Evolutionary conservation across 2,113 vertebrate genomes (phyloP), one percentile per base, ranked within the genome.

Genomic region (Argyrosomus japonicus): DNA sequence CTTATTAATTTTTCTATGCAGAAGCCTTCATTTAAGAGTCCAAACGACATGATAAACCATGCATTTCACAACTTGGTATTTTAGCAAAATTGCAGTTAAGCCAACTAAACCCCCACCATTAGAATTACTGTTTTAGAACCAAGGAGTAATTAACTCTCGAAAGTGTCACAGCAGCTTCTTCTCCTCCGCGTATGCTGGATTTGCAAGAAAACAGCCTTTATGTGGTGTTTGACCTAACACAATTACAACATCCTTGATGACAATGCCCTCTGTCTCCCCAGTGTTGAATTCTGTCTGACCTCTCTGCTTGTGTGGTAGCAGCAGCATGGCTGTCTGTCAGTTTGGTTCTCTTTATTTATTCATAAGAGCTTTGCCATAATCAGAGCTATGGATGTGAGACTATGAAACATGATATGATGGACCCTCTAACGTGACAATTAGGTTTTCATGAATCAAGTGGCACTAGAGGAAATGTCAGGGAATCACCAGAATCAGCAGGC

Each of bases 111-210:
- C 60, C 47, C 36, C 51, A 14, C 47, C 18, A 62, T 68, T 79
- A 77, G 6, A 79, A 54, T 51, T 17, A 25, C 74, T 54, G 58
- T 81, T 72, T 83, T 43, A 80, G 50, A 84, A 70, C 47, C n/a
- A 29, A 23, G 25, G 68, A 86, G 76, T 87, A 88, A 88, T 93
- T 92, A 79, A 68, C 68, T 85, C 72, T 87, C 68, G 50, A n/a
- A 87, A 75, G 70, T 87, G 83, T 79, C 84, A 87, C 50, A 73
- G 32, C 23, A 32, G 68, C 68, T 70, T 84, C 70, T 67, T 53
- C 25, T 71, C n/a, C 43, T 43, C 11, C 10, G 17, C 36, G 29
- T 80, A 19, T 67, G 29, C 60, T 61, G 83, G 61, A 75, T 76
- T 45, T 75, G 47, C 29, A 67, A 72, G 60, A 27, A 70, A 60